phyloP scores from a whole-genome alignment of 2,888 invertebrate genomes.

The Ditula angustiorana region DNA sequence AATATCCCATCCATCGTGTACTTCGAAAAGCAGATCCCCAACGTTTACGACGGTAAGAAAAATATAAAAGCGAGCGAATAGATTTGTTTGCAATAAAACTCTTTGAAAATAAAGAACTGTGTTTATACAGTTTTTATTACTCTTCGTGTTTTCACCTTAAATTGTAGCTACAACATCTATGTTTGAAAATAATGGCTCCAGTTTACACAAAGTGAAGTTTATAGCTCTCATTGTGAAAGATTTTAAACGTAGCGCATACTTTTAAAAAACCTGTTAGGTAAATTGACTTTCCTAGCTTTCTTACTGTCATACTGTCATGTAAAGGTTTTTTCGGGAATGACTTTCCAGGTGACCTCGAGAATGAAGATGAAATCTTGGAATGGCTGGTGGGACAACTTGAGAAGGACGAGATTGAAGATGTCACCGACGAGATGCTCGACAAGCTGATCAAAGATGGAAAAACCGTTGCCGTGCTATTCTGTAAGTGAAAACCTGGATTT shows the following conservation, averaged over 20 bases:
- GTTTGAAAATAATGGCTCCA: constrained; percentile 22
- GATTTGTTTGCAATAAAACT: constrained; percentile 34
- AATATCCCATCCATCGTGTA: constrained; percentile 94
- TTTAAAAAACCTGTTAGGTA: not conserved
- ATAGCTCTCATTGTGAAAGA: constrained; percentile 24
- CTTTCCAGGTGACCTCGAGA: constrained; percentile 90
- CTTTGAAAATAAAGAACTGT: constrained; percentile 33
- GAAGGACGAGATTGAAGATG: constrained; percentile 97
- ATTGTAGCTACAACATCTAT: not conserved
- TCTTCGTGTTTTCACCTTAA: constrained; percentile 35
- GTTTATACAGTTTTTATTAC: constrained; percentile 34
- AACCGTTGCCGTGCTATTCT: constrained; percentile 95
- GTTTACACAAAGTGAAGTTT: constrained; percentile 8
- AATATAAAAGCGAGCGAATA: constrained; percentile 21
- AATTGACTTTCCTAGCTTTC: not conserved
- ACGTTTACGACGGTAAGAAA: constrained; percentile 93
- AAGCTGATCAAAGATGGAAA: constrained; percentile 95
- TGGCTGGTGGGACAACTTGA: constrained; percentile 95
- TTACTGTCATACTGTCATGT: not conserved
- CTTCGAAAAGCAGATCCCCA: constrained; percentile 97
- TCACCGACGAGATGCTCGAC: constrained; percentile 97
- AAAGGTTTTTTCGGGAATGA: not conserved
- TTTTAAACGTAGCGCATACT: constrained; percentile 3
- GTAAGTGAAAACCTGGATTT: constrained; percentile 82
- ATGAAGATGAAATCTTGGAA: constrained; percentile 94